Base-by-base conservation (phyloP, 1,140 invertebrate species). In the Nymphalis io region DNA sequence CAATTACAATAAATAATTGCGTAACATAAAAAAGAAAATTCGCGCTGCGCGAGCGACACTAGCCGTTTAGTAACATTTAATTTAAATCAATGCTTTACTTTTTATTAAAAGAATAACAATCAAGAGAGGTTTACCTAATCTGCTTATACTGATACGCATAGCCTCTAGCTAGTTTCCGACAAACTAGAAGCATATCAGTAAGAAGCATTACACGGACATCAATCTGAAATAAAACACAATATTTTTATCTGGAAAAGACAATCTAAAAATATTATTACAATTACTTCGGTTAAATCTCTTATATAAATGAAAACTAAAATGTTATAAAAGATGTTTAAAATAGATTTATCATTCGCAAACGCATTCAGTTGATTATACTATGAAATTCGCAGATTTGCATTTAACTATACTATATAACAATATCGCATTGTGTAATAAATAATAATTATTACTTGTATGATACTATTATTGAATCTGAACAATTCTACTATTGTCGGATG, bases 171-270 rank as follows among this genome's bases (percentile, higher is more conserved):
- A 76, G 48, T 72, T 85, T 89, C 69, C 86, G 84, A 74, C 87
- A 88, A 42, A 90, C 80, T 27, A 92, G 65, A 18, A 92, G 64
- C 84, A 90, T 87, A 68, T 92, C 90, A 5, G 89, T 91, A 12
- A 92, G 72, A 5, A 92, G 75, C 44, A 87, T 77, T 0, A 80
- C 86, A 13, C 79, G 81, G 1, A 84, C 82, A 57, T 92, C 89
- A 58, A 82, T 81, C 88, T 92, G 84, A 39, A 87, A 89, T 39
- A 64, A 70, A 70, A 75, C 13, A 69, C 57, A 40, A 46, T 67
- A 46, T 48, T 13, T 67, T 55, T 58, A 55, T 46, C 18, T 16
- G 27, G 23, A 60, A 62, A 59, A 20, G 6, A 15, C 15, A 60
- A 20, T 33, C 33, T 57, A 59, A 39, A 40, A n/a, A 44, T n/a